Percentiles rank a stretch among this genome's conserved stretches.
Conservation (phyloP, 2,113 vertebrate species). For the Ptilorrhoa leucosticta region DNA sequence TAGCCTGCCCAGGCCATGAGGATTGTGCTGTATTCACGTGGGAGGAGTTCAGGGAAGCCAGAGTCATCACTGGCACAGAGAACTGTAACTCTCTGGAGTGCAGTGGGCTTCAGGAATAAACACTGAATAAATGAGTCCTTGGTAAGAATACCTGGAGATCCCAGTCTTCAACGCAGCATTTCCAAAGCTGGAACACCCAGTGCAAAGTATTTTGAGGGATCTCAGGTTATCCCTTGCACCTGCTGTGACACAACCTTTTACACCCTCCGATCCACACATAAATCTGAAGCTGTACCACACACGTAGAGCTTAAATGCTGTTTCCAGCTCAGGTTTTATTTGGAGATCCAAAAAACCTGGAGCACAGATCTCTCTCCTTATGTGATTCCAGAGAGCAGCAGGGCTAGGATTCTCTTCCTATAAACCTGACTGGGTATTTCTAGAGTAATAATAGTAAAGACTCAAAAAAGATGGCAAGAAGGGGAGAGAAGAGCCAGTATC, state of each 20-base stretch:
- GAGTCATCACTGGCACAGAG: fast-evolving
- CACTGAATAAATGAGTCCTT: background rate
- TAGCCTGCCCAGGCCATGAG: background rate
- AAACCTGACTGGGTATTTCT: background rate
- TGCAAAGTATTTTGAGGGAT: fast-evolving
- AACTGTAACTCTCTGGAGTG: fast-evolving
- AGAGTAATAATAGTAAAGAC: background rate
- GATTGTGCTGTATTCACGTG: fast-evolving
- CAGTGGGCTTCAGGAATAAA: background rate
- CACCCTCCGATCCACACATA: fast-evolving
- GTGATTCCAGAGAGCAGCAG: background rate
- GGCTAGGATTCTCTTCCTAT: background rate
- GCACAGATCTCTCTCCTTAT: background rate
- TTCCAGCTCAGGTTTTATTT: background rate
- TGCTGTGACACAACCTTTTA: background rate
- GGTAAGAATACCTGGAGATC: fast-evolving
- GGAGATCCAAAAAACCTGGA: background rate
- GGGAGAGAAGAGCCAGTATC: background rate
- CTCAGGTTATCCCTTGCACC: background rate
- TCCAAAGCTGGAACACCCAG: background rate
- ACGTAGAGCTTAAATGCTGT: fast-evolving
- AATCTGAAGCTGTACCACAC: background rate
- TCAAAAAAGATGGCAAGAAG: background rate
- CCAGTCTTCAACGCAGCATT: fast-evolving
- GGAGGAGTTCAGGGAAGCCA: background rate